Conservation (phyloP, 2,797 vertebrate genomes). For the Perodicticus potto region DNA sequence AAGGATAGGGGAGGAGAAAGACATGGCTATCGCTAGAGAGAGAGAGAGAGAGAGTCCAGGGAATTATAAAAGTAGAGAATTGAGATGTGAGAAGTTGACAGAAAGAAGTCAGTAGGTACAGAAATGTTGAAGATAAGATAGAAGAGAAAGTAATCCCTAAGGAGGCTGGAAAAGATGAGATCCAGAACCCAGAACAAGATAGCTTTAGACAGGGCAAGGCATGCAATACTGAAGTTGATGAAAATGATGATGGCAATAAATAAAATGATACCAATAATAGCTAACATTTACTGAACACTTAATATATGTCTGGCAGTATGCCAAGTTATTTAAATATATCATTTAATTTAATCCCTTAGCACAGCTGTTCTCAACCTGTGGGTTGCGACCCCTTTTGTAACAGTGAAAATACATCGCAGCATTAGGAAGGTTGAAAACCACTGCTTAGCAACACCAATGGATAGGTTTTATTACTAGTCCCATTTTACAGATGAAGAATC, state of each 20-base stretch:
- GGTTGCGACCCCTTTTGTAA: no score
- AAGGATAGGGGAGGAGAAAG: neutral
- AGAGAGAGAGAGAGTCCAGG: neutral
- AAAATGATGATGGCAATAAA: neutral
- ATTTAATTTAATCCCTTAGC: neutral
- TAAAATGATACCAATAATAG: slow-evolving; percentile 8
- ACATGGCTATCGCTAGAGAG: neutral
- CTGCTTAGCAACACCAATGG: neutral
- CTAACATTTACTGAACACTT: slow-evolving; percentile 18
- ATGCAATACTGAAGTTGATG: neutral
- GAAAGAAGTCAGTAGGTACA: neutral
- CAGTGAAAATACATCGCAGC: no score
- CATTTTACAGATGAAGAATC: neutral
- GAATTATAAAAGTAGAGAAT: slow-evolving; percentile 13
- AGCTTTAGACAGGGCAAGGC: slow-evolving; percentile 33
- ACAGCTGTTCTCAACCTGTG: neutral
- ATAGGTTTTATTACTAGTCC: neutral
- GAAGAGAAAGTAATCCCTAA: neutral
- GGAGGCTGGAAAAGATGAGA: neutral
- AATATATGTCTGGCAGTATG: neutral
- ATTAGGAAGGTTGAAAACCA: no score
- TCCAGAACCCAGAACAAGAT: neutral
- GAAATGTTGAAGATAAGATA: slow-evolving; percentile 13
- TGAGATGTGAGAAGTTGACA: neutral
- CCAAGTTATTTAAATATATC: neutral